phyloP scores from a whole-genome alignment of 1,140 invertebrate genomes.

The Scaptomyza montana region DNA sequence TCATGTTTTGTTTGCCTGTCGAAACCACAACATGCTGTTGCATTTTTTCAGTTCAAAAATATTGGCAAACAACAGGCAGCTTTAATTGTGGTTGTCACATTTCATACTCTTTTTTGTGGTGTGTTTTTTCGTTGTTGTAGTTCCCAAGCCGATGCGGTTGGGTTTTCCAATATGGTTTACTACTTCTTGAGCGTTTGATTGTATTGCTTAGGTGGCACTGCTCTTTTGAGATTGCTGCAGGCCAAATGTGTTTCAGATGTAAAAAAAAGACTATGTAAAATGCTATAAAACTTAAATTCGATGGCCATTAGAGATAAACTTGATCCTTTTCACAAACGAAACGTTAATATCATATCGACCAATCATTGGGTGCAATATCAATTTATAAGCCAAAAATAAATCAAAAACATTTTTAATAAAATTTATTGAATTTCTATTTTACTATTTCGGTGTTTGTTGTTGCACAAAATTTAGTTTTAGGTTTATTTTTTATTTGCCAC shows the following conservation, averaged over 20 bases:
- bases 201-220: conserved; percentile 22
- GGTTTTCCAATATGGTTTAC: background rate
- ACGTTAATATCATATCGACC: too few relatives aligned
- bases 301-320: too few relatives aligned
- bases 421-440: conserved; percentile 35
- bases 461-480: conserved; percentile 37
- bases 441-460: conserved; percentile 16
- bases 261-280: too few relatives aligned
- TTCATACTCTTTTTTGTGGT: background rate
- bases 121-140: background rate
- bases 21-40: conserved; percentile 50
- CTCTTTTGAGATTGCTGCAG: conserved; percentile 10
- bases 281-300: too few relatives aligned
- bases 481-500: conserved; percentile 47
- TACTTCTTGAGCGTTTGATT: conserved; percentile 4
- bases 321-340: too few relatives aligned
- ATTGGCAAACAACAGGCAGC: conserved; percentile 15
- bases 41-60: conserved; percentile 20
- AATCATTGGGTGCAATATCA: background rate
- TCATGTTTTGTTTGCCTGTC: conserved; percentile 24
- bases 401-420: conserved; percentile 47
- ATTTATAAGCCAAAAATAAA: conserved; percentile 26
- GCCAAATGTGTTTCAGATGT: too few relatives aligned
- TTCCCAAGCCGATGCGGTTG: background rate
- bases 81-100: conserved; percentile 31